A percentile compares a stretch with the other conserved stretches of the same genome.
phyloP scores from a whole-genome alignment of 1,140 invertebrate genomes.

The Yoshiicerus persimilis region DNA sequence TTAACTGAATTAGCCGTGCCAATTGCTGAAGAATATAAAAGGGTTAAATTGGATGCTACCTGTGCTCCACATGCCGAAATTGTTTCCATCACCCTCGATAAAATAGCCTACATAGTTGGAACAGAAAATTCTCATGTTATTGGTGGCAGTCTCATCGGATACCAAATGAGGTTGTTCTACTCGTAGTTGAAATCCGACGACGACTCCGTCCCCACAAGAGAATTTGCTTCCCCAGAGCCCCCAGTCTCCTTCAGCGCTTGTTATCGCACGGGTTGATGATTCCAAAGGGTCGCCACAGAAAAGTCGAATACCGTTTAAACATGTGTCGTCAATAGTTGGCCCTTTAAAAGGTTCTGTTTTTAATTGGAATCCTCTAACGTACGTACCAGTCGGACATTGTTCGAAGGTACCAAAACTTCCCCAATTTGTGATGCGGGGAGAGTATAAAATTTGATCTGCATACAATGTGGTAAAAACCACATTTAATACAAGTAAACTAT shows the following conservation, averaged over 20 bases:
- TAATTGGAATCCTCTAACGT: conserved; percentile 30
- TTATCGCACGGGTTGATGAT: not conserved
- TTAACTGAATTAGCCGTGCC: too few relatives aligned
- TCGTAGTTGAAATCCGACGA: not conserved
- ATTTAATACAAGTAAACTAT: not conserved
- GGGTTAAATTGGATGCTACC: too few relatives aligned
- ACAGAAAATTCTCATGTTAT: conserved; percentile 35
- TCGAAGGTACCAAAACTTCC: conserved; percentile 26
- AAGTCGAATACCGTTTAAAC: conserved; percentile 34
- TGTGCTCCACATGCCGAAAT: not conserved
- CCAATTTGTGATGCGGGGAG: conserved; percentile 37
- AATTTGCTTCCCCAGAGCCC: not conserved
- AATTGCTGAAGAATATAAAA: too few relatives aligned
- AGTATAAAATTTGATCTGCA: not conserved
- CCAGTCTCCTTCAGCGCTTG: not conserved
- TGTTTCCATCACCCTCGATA: conserved; percentile 27
- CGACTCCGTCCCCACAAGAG: not conserved
- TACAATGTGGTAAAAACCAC: not conserved
- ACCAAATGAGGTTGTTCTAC: not conserved
- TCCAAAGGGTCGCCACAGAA: conserved; percentile 22
- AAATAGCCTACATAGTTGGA: not conserved
- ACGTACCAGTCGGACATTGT: conserved; percentile 25
- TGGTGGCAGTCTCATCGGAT: conserved; percentile 33
- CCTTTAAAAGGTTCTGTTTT: conserved; percentile 32
- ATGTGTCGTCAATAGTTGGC: conserved; percentile 30